Conservation (phyloP, 1,140 invertebrate genomes). For the Microplitis mediator region DNA sequence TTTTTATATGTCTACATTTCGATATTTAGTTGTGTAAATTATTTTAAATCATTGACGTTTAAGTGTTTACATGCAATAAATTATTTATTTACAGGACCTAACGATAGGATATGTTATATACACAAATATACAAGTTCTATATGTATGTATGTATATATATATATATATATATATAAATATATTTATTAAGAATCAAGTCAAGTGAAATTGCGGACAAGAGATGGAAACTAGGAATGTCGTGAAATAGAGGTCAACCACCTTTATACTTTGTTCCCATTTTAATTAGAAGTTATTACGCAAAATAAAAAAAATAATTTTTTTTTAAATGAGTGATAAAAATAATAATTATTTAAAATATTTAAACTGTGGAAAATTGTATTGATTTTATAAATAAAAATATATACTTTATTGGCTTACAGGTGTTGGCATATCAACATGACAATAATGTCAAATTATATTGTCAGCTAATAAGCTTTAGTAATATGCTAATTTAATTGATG, state of each 20-base stretch:
- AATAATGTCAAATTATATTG: background rate
- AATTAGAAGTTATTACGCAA: background rate
- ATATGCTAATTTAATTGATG: conserved; percentile 8
- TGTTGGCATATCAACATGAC: background rate
- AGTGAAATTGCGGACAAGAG: background rate
- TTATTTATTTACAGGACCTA: conserved; percentile 1
- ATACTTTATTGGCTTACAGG: background rate
- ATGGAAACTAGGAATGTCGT: background rate
- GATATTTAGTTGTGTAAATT: background rate
- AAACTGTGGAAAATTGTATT: too few species aligned
- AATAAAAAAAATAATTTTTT: too few species aligned
- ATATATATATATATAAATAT: too few species aligned
- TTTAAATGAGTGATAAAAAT: too few species aligned
- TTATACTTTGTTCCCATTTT: background rate
- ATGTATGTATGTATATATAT: background rate
- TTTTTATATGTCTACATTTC: background rate
- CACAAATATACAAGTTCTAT: background rate
- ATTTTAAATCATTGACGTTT: background rate
- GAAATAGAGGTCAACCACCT: background rate
- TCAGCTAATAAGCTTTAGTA: background rate
- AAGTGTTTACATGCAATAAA: background rate
- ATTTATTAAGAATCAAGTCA: background rate
- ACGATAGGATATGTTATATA: background rate
- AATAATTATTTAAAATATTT: too few species aligned
- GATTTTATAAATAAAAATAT: too few species aligned